A percentile compares a stretch with the other conserved stretches of the same genome.
Conservation (phyloP, 2,113 vertebrate genomes). For the Hymenochirus boettgeri region DNA sequence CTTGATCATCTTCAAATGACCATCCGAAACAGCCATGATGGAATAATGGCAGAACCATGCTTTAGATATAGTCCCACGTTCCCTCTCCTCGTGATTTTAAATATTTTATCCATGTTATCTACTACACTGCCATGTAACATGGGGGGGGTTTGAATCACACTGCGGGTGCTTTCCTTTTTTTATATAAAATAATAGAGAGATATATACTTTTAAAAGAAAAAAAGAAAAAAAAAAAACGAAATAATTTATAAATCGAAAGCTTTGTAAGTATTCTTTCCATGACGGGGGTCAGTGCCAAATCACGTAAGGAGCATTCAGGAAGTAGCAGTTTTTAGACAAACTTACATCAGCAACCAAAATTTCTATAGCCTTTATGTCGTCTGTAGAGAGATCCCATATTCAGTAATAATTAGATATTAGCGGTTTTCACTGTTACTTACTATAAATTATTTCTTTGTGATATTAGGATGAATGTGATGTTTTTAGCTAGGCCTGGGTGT, state of each 20-base stretch:
- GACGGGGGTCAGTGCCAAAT: slow-evolving; percentile 59
- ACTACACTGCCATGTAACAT: slow-evolving; percentile 77
- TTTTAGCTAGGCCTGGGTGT: slow-evolving; percentile 78
- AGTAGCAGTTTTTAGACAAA: slow-evolving; percentile 55
- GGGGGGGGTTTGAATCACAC: slow-evolving; percentile 70
- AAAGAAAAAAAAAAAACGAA: too few relatives aligned
- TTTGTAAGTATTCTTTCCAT: slow-evolving; percentile 67
- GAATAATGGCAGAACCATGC: slow-evolving; percentile 9
- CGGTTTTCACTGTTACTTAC: slow-evolving; percentile 76
- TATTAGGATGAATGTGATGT: slow-evolving; percentile 85
- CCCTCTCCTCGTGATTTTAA: slow-evolving; percentile 42
- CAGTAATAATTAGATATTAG: slow-evolving; percentile 64
- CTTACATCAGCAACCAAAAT: slow-evolving; percentile 59
- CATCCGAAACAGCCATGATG: slow-evolving; percentile 26
- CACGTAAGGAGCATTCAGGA: slow-evolving; percentile 58
- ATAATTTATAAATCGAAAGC: slow-evolving; percentile 96
- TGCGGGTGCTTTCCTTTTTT: slow-evolving; percentile 86
- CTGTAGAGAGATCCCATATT: slow-evolving; percentile 69
- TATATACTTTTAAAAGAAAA: slow-evolving; percentile 75
- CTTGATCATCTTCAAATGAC: slow-evolving; percentile 20
- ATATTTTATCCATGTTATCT: slow-evolving; percentile 55
- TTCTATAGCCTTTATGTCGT: slow-evolving; percentile 69
- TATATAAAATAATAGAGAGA: slow-evolving; percentile 75
- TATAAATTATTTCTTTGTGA: slow-evolving; percentile 83
- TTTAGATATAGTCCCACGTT: not conserved